Evolutionary conservation across 2,113 vertebrate genomes (phyloP), one percentile per base, ranked within the genome.

Genomic region (Carassius gibelio): DNA sequence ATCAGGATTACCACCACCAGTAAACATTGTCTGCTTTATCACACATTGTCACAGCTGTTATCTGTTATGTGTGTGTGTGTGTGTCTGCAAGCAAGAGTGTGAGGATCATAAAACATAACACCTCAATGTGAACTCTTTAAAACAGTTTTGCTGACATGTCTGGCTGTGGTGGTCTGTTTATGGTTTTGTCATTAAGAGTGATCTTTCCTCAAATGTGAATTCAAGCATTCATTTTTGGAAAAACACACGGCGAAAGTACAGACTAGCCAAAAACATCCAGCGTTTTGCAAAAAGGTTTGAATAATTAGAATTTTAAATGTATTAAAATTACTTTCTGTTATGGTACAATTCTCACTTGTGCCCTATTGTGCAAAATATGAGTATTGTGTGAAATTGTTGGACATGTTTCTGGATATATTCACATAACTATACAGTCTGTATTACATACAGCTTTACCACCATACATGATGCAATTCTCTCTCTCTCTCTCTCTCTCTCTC

Each of bases 21-120:
- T 85, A 89, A 88, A 88, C 88, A 89, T 10, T 48, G 59, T 84
- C 75, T 74, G 88, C 78, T 86, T 89, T 89, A 89, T 89, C 88
- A 86, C 87, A 84, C 87, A 76, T 85, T 81, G 83, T 68, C 85
- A 85, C 88, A 84, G 87, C 87, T 89, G 86, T 86, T 86, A 89
- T 88, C 84, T 82, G 30, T 15, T 52, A 64, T 69, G 21, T 74
- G 48, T 77, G 36, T 76, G 61, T 82, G 61, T 86, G 36, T 69
- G 59, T 86, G 71, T 72, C 50, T 77, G 21, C 48, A 75, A 45
- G 23, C 38, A 14, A 79, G 45, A 72, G 72, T 38, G 34, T 38
- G 64, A 62, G 59, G 52, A 79, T 77, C 62, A 77, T 45, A 79
- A 71, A 72, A 61, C 68, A 68, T 23, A 30, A 78, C 72, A 77